These are phyloP conservation scores for Cerastis rubricosa DNA, from an alignment of 2,888 invertebrate genomes.

Conservation along the genomic window DNA sequence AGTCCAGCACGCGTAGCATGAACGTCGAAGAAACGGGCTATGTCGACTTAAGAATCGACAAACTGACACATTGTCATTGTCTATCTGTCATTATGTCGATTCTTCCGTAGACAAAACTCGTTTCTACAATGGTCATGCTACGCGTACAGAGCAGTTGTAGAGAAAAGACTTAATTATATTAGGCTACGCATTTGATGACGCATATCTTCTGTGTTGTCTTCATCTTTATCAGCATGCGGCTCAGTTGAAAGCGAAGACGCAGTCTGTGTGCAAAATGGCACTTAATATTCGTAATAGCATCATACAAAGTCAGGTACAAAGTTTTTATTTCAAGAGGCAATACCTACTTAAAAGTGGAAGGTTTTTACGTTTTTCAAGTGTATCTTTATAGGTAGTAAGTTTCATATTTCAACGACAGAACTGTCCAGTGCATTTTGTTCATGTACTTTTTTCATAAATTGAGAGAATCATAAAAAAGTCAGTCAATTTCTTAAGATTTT, in stretches of 20 bases:
- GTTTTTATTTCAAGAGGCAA: background rate
- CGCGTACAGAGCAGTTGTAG: too few relatives aligned
- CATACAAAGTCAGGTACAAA: background rate
- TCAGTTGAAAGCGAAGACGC: background rate
- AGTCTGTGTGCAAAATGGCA: background rate
- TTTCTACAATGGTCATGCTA: too few relatives aligned
- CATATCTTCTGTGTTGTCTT: background rate
- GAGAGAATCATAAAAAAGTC: background rate
- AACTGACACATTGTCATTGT: too few relatives aligned
- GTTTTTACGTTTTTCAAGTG: background rate
- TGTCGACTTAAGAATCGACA: too few relatives aligned
- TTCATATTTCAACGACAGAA: background rate
- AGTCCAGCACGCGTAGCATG: too few relatives aligned
- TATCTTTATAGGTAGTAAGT: background rate
- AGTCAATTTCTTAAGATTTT: background rate
- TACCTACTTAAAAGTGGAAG: background rate
- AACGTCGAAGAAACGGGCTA: too few relatives aligned
- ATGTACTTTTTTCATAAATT: background rate
- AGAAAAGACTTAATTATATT: background rate
- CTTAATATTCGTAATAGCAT: background rate
- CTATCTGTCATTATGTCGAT: too few relatives aligned
- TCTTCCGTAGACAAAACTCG: too few relatives aligned
- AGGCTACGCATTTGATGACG: constrained; percentile 4
- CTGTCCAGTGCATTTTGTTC: background rate
- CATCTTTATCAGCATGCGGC: background rate